A percentile compares a stretch with the other conserved stretches of the same genome.
phyloP scores from a whole-genome alignment of 2,113 vertebrate species.

The Tenebrosternarchus preto region DNA sequence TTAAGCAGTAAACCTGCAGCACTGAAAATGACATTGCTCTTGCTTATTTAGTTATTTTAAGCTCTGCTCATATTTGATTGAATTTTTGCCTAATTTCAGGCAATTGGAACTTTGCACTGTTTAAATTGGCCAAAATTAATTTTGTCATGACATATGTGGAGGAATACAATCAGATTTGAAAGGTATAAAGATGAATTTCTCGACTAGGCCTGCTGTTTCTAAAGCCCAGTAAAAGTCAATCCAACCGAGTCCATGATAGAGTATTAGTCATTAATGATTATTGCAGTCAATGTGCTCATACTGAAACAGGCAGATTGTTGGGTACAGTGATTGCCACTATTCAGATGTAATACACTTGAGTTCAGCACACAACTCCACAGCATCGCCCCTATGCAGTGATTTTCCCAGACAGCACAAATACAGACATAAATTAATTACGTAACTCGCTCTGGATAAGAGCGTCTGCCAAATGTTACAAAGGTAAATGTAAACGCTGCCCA shows the following conservation, averaged over 20 bases:
- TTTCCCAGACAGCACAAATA: too few species aligned
- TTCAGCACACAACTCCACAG: slow-evolving; percentile 10
- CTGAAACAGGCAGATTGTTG: slow-evolving; percentile 41
- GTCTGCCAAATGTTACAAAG: too few species aligned
- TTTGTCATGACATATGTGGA: slow-evolving; percentile 15
- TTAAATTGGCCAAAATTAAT: slow-evolving; percentile 17
- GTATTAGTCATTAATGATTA: slow-evolving; percentile 45
- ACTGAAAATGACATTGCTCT: not conserved
- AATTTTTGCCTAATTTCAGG: slow-evolving; percentile 38
- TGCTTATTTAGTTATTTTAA: not conserved
- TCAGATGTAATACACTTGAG: not conserved
- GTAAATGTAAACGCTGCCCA: too few species aligned
- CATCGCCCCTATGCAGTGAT: not conserved
- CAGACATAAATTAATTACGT: too few species aligned
- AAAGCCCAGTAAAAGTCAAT: slow-evolving; percentile 23
- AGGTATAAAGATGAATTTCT: slow-evolving; percentile 27
- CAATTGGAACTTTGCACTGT: slow-evolving; percentile 20
- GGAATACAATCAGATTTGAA: slow-evolving; percentile 34
- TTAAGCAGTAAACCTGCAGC: slow-evolving; percentile 36
- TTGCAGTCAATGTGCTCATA: slow-evolving; percentile 31
- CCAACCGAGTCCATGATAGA: slow-evolving; percentile 42
- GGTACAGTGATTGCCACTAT: slow-evolving; percentile 30
- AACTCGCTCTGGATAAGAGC: too few species aligned
- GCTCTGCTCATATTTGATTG: slow-evolving; percentile 30
- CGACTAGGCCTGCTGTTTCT: not conserved